Conservation (phyloP, 2,113 vertebrate genomes). For the Bagarius yarrelli region DNA sequence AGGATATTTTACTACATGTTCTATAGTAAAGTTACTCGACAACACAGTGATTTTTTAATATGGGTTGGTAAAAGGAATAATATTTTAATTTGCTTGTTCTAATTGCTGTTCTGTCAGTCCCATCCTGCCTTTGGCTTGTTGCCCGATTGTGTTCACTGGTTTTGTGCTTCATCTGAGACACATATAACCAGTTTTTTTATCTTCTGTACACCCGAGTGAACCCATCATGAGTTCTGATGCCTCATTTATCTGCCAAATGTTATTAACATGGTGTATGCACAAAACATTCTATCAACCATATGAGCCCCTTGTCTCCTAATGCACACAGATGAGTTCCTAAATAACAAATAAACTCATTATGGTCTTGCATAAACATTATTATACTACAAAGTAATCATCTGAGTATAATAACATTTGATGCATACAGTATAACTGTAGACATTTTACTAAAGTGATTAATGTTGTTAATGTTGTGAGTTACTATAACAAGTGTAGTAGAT, state of each 20-base stretch:
- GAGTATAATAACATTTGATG: neutral
- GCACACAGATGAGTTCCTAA: no score
- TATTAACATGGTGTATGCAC: neutral
- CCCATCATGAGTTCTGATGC: neutral
- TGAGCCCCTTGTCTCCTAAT: neutral
- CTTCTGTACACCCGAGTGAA: neutral
- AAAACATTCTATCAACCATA: no score
- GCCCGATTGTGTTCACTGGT: neutral
- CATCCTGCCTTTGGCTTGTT: neutral
- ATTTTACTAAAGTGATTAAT: no score
- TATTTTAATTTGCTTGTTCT: neutral
- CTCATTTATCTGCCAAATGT: neutral
- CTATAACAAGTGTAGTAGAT: no score
- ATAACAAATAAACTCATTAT: neutral
- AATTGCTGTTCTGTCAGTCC: neutral
- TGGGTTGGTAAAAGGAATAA: conserved; percentile 16
- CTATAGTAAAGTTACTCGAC: no score
- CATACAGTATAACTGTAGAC: no score
- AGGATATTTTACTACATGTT: no score
- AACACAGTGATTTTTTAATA: no score
- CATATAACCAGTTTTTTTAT: no score
- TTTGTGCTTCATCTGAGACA: neutral
- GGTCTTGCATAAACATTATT: neutral
- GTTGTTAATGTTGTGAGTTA: no score
- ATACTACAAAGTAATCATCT: neutral